Evolutionary conservation across 1,140 invertebrate genomes (phyloP).

Genomic region (Drosophila ambigua): DNA sequence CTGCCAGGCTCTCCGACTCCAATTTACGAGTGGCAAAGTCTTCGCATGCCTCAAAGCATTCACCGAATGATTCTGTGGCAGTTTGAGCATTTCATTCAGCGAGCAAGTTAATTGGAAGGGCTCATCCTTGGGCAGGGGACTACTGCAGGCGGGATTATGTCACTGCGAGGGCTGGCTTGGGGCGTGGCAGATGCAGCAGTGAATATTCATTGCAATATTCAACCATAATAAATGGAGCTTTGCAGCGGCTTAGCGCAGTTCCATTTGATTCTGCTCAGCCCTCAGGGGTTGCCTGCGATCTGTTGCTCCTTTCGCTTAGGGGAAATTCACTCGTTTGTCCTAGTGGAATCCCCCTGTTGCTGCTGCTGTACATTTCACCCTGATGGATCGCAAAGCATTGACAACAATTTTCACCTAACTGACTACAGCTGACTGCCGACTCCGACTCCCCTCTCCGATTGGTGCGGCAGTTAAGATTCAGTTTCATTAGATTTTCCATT

Average conservation of each 20-base stretch:
- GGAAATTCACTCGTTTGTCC: too few relatives aligned
- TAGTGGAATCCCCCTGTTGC: too few relatives aligned
- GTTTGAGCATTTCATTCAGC: conserved; percentile 35
- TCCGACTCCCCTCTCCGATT: neutral
- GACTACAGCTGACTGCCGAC: neutral
- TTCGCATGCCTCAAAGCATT: conserved; percentile 36
- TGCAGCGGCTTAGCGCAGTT: too few relatives aligned
- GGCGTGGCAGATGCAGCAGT: too few relatives aligned
- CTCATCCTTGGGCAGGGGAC: too few relatives aligned
- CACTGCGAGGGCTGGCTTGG: too few relatives aligned
- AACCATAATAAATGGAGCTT: too few relatives aligned
- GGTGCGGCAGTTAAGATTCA: neutral
- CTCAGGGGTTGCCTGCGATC: too few relatives aligned
- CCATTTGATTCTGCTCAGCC: too few relatives aligned
- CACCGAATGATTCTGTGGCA: conserved; percentile 30
- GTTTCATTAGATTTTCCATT: conserved; percentile 49
- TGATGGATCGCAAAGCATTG: conserved; percentile 2
- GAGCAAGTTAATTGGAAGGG: conserved; percentile 30
- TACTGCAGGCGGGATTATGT: too few relatives aligned
- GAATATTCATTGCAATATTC: too few relatives aligned
- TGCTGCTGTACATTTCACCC: neutral
- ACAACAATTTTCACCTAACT: neutral
- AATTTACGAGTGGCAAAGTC: conserved; percentile 56
- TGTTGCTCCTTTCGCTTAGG: too few relatives aligned
- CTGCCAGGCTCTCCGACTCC: conserved; percentile 15